Base-by-base conservation (phyloP, 1,140 invertebrate genomes). In the Drosophila repleta region DNA sequence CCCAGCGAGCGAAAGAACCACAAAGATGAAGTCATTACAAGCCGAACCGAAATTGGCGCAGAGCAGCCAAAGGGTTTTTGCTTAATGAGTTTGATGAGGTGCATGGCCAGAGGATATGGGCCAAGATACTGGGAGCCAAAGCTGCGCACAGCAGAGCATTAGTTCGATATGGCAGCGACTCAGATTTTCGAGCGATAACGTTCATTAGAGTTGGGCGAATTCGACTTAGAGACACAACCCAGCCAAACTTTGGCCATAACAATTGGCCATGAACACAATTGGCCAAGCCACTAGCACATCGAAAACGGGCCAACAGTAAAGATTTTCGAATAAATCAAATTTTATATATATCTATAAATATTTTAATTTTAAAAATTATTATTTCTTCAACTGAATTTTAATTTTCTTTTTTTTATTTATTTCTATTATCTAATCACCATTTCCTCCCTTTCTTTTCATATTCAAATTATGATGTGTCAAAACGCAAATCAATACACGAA, bases 1-100 rank as follows among this genome's bases (percentile, higher is more conserved):
- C 70, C 74, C 77, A 73, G 63, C 53, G 74, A 77, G 17, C 51
- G 55, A 65, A 48, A 69, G 48, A 46, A 58, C 75, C 61, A 75
- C 66, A 79, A 67, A 76, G 82, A 87, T 79, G 79, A 87, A 87
- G 83, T 87, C 82, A 87, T 87, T 88, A 88, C 74, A 80, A 80
- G 77, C 70, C 66, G 48, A 85, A 79, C 64, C 68, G 41, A 82
- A 79, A 75, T 73, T 75, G 62, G 71, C 81, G 67, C 71, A 79
- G 68, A 81, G 69, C 70, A 88, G 84, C 83, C 76, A 88, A 88
- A 79, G 76, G 83, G 79, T 88, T 81, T 63, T 48, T 65, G 64
- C 66, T 88, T 88, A 88, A 88, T 82, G 83, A 83, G 57, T 88
- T 82, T 83, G 65, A 53, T 75, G 74, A 58, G 74, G 56, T 53